These are phyloP conservation scores for Pollenia angustigena DNA, from an alignment of 2,888 invertebrate species.

Conservation along the genomic window DNA sequence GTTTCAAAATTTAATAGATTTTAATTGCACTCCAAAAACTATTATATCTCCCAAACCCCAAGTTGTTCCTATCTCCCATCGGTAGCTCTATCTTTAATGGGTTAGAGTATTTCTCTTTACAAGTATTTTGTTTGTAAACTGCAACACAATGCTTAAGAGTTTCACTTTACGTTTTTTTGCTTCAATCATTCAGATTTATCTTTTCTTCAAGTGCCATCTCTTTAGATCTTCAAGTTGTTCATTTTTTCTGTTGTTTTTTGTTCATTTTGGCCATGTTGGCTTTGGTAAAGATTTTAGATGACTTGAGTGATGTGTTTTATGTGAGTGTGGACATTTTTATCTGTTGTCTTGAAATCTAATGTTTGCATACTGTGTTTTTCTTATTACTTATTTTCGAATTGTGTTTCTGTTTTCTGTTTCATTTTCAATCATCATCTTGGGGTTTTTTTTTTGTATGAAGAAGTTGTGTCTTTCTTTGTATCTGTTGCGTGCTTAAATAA, in stretches of 20 bases:
- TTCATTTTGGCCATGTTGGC: neutral
- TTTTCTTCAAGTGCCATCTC: conserved; percentile 66
- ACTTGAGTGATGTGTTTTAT: conserved; percentile 72
- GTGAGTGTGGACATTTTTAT: conserved; percentile 74
- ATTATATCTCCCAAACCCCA: too few relatives aligned
- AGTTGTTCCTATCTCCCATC: too few relatives aligned
- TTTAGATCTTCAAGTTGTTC: conserved; percentile 61
- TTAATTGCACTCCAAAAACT: too few relatives aligned
- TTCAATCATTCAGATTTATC: conserved; percentile 57
- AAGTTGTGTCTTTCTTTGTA: conserved; percentile 51
- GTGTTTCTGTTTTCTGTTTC: conserved; percentile 7
- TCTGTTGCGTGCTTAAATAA: conserved; percentile 71
- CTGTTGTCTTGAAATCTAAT: conserved; percentile 74
- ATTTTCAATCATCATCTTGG: conserved; percentile 56
- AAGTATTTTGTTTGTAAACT: conserved; percentile 47
- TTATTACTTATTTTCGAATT: conserved; percentile 37
- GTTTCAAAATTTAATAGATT: too few relatives aligned
- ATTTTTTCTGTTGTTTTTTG: conserved; percentile 9
- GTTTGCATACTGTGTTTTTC: conserved; percentile 69
- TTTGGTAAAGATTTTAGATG: conserved; percentile 53
- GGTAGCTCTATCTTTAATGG: conserved; percentile 9
- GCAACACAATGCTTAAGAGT: conserved; percentile 22
- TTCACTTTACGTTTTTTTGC: conserved; percentile 12
- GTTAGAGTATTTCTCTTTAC: conserved; percentile 32
- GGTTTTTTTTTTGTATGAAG: conserved; percentile 6